Evolutionary conservation across 2,888 invertebrate genomes (phyloP), one percentile per base, ranked within the genome.

Genomic region (Dermolepida albohirtum): DNA sequence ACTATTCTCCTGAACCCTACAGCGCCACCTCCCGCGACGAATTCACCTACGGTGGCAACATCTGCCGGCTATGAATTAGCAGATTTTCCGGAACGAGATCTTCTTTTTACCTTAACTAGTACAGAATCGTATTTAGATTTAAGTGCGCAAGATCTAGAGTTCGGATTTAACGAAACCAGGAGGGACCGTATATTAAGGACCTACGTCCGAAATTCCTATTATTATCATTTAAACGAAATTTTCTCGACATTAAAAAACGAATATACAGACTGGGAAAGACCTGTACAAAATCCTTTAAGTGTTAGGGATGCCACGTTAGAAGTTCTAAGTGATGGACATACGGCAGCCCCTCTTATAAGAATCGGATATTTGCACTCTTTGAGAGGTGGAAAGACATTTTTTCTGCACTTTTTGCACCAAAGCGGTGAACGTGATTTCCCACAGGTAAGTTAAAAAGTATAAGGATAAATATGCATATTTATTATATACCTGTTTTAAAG

Each of bases 211-310:
- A 98, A 98, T 85, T 92, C 96, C 67, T 98, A 94, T 85, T 92
- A 93, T 81, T 98, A 93, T 85, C 97, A 98, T 84, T 88, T 97
- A 76, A 96, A 95, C 84, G 97, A 97, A 86, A 95, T 95, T 79
- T 94, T 95, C 84, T 95, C 96, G 63, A 96, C 97, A 64, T 87
- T 97, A 76, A 87, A 87, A 82, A 97, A 97, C 83, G 96, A 97
- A 84, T 98, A 98, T 84, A 97, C 96, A 69, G 96, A 97, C 83
- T 97, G 97, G 97, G 95, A 94, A 83, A 89, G 91, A 76, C 92
- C 94, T 1, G 91, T 94, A 74, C 92, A 94, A 78, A 94, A 93
- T 82, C 93, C 95, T 72, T 87, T 92, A 79, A 92, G 92, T 81
- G 94, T 94, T 73, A 90, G 94, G 78, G 96, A 92, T 81, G 94